Evolutionary conservation across 2,797 vertebrate genomes (phyloP), one percentile per base, ranked within the genome.

Genomic region (Muraenolepis orangiensis): DNA sequence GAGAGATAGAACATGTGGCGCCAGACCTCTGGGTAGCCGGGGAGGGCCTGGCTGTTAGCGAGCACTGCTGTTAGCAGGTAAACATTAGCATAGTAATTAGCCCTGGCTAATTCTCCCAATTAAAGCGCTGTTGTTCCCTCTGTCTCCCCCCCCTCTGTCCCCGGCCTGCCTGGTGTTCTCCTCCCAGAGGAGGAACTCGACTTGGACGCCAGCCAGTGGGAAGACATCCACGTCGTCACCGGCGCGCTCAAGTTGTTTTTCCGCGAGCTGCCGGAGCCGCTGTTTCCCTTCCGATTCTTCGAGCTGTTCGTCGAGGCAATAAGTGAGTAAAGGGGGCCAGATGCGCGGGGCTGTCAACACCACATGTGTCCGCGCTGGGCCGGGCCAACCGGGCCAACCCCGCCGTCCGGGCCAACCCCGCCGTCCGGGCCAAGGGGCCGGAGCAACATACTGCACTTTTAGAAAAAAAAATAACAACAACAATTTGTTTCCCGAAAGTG

Each of bases 231-330:
- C 80, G 96, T 98, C 85, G 94, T 99, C 95, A 97, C 96, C 74
- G 97, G 97, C 92, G 97, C 96, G 86, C 96, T 99, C 87, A 98
- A 99, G 94, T 94, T 99, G 97, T 99, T 98, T 94, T 98, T 98
- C 94, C 95, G 96, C 85, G 96, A 98, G 92, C 95, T 98, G 88
- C 95, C 97, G 76, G 97, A 98, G 89, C 97, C 97, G 12, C 94
- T 98, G 88, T 96, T 98, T 87, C 97, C 96, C 85, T 97, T 96
- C 92, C 90, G 91, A 84, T 95, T 93, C 94, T 98, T 98, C 91
- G 94, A 96, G 88, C 91, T 73, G 69, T 96, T 98, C 92, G 95
- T 98, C 88, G 95, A 97, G 80, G 94, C 95, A 51, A 91, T 96
- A 93, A 97, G 97, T 98, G 93, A 97, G 97, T 96, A 93, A 34